These are phyloP conservation scores for Toxotes lorentzi DNA, from an alignment of 2,797 vertebrate species.

Conservation along the genomic window DNA sequence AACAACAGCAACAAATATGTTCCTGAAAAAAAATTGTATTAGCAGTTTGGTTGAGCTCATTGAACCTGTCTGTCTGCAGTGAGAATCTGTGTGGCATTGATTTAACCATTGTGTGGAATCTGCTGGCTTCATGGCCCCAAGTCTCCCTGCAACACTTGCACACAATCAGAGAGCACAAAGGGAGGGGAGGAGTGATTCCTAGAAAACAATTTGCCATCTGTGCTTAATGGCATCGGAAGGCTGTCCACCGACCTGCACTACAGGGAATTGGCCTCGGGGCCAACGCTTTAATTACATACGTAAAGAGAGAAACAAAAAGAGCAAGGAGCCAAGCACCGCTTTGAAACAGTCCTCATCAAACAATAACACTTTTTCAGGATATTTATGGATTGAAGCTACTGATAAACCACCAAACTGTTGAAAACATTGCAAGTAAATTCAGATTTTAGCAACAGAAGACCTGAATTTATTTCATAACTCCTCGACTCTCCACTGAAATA, in stretches of 20 bases:
- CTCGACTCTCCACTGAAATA: neutral
- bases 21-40: neutral
- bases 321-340: neutral
- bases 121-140: slow-evolving; percentile 2
- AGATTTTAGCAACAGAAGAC: neutral
- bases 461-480: neutral
- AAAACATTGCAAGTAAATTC: neutral
- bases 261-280: slow-evolving; percentile 42
- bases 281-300: slow-evolving; percentile 60
- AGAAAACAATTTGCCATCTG: slow-evolving; percentile 73
- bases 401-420: neutral
- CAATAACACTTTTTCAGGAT: neutral
- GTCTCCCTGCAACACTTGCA: slow-evolving; percentile 28
- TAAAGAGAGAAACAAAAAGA: slow-evolving; percentile 19
- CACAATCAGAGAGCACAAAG: slow-evolving; percentile 33
- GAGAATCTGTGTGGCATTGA: slow-evolving; percentile 22
- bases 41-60: neutral
- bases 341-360: slow-evolving; percentile 4
- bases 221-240: slow-evolving; percentile 66
- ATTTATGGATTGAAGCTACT: neutral
- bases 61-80: neutral
- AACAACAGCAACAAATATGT: neutral
- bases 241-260: slow-evolving; percentile 51
- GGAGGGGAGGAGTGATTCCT: slow-evolving; percentile 38
- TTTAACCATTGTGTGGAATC: slow-evolving; percentile 19